Conservation (phyloP, 2,797 vertebrate species). For the Helarctos malayanus region DNA sequence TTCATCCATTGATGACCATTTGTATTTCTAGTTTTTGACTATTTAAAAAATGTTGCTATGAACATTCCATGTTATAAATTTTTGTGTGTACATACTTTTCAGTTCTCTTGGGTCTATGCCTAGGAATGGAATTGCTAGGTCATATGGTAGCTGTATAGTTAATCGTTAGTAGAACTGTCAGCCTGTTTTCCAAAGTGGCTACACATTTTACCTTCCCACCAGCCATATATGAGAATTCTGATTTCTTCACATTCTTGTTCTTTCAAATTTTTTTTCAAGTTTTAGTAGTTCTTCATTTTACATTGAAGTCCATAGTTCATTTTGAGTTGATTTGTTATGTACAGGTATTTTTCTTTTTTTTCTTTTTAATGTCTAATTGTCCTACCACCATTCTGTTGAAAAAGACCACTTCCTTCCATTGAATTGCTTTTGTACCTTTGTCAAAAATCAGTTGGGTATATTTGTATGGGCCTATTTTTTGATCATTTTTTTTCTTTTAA, state of each 20-base stretch:
- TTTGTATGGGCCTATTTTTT: neutral
- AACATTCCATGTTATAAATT: neutral
- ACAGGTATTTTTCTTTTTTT: neutral
- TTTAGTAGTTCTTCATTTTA: neutral
- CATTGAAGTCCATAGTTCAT: neutral
- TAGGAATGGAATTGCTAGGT: neutral
- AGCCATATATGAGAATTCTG: neutral
- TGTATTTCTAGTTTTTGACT: neutral
- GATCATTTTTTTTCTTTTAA: neutral
- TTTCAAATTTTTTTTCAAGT: neutral
- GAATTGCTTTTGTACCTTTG: neutral
- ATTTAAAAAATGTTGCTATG: neutral
- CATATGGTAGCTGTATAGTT: neutral
- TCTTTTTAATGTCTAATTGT: neutral
- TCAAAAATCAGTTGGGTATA: neutral
- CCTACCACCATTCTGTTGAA: neutral
- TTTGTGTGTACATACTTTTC: neutral
- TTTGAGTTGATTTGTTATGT: neutral
- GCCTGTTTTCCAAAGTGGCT: neutral
- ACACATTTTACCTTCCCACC: neutral
- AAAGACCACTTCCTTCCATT: neutral
- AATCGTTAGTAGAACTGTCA: neutral
- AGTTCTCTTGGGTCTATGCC: neutral
- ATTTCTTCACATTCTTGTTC: neutral
- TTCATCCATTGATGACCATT: neutral